These are phyloP conservation scores for Chalcis sispes DNA, from an alignment of 2,888 invertebrate genomes.

Conservation along the genomic window DNA sequence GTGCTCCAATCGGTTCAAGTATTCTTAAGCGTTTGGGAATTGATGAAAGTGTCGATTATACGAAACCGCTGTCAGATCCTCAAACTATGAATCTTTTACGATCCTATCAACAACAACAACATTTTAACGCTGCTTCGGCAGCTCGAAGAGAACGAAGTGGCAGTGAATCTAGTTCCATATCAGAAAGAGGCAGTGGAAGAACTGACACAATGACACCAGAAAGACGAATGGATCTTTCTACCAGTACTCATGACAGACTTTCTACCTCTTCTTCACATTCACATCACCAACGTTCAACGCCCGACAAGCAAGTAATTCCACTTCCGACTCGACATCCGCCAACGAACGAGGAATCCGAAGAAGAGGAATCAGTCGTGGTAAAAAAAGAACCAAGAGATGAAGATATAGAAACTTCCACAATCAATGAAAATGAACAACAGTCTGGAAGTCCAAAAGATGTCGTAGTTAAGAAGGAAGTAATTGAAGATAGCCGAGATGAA, in stretches of 20 bases:
- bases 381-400: slow-evolving; percentile 78
- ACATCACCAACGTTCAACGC: slow-evolving; percentile 82
- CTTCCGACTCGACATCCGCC: slow-evolving; percentile 77
- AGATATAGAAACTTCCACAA: slow-evolving; percentile 73
- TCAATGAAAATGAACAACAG: slow-evolving; percentile 76
- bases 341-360: slow-evolving; percentile 77
- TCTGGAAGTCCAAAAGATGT: slow-evolving; percentile 75
- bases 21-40: slow-evolving; percentile 94
- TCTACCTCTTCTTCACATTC: slow-evolving; percentile 69
- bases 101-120: slow-evolving; percentile 83
- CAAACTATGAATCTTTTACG: slow-evolving; percentile 91
- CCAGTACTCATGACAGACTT: slow-evolving; percentile 65
- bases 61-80: slow-evolving; percentile 92
- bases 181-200: slow-evolving; percentile 87
- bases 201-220: slow-evolving; percentile 90
- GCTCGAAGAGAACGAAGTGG: slow-evolving; percentile 88
- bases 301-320: slow-evolving; percentile 82
- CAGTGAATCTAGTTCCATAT: slow-evolving; percentile 92
- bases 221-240: slow-evolving; percentile 81
- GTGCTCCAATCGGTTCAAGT: slow-evolving; percentile 90
- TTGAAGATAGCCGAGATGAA: slow-evolving; percentile 79
- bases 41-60: slow-evolving; percentile 95
- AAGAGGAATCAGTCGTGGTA: slow-evolving; percentile 77
- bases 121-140: slow-evolving; percentile 75
- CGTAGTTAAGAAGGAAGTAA: slow-evolving; percentile 82